phyloP scores from a whole-genome alignment of 2,888 invertebrate species.

The Drosophila anomelani region DNA sequence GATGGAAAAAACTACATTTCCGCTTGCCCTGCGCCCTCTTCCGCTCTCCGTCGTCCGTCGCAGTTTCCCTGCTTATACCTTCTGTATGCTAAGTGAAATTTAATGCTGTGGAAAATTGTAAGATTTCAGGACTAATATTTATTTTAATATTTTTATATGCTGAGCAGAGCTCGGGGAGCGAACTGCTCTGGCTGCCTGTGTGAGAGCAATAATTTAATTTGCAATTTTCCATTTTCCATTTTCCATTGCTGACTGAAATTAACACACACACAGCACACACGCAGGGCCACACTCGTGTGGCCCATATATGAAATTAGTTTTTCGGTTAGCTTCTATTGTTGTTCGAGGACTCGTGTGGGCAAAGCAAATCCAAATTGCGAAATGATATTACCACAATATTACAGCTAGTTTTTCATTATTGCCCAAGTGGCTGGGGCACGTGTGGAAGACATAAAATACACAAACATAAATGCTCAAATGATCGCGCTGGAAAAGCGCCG shows the following conservation, averaged over 20 bases:
- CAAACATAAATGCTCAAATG: slow-evolving; percentile 51
- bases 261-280: slow-evolving; percentile 5
- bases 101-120: slow-evolving; percentile 69
- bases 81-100: slow-evolving; percentile 62
- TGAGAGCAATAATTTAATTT: slow-evolving; percentile 55
- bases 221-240: slow-evolving; percentile 59
- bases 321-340: slow-evolving; percentile 44
- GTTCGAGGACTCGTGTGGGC: slow-evolving; percentile 21
- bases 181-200: background rate
- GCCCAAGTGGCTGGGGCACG: slow-evolving; percentile 35
- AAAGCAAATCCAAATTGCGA: slow-evolving; percentile 55
- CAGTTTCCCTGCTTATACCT: slow-evolving; percentile 13
- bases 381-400: slow-evolving; percentile 65
- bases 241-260: slow-evolving; percentile 45
- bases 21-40: slow-evolving; percentile 1
- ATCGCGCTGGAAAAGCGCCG: slow-evolving; percentile 32
- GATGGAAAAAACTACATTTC: slow-evolving; percentile 33
- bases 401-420: slow-evolving; percentile 53
- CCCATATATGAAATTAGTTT: slow-evolving; percentile 53
- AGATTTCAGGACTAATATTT: slow-evolving; percentile 61
- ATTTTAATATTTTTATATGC: slow-evolving; percentile 55
- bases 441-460: slow-evolving; percentile 50
- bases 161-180: background rate
- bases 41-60: background rate
- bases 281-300: slow-evolving; percentile 1